A percentile compares a stretch with the other conserved stretches of the same genome.
Conservation (phyloP, 2,888 invertebrate species). For the Drosophila atripex region DNA sequence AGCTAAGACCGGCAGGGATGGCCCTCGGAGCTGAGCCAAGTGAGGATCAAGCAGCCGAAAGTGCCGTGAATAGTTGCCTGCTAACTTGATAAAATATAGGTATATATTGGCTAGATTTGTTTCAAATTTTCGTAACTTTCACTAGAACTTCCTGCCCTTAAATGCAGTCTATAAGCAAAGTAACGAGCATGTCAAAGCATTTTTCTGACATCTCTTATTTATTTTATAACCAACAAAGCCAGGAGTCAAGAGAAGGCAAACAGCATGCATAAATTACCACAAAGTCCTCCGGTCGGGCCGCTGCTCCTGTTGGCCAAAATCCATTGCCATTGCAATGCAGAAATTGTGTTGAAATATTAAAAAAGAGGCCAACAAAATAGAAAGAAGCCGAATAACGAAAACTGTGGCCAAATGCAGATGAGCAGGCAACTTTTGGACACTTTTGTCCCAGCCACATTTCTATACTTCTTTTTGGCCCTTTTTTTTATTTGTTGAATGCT, state of each 20-base stretch:
- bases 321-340: constrained; percentile 50
- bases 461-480: constrained; percentile 11
- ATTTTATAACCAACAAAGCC: constrained; percentile 68
- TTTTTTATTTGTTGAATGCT: constrained; percentile 61
- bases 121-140: not conserved
- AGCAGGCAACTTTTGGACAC: constrained; percentile 68
- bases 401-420: constrained; percentile 53
- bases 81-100: not conserved
- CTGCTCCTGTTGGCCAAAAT: constrained; percentile 6
- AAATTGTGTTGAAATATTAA: constrained; percentile 76
- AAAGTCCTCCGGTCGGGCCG: constrained; percentile 33
- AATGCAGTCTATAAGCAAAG: constrained; percentile 18
- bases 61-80: not conserved
- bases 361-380: constrained; percentile 46
- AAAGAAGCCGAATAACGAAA: constrained; percentile 32
- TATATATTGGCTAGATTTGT: not conserved
- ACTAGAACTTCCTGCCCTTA: not conserved
- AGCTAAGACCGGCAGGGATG: constrained; percentile 21
- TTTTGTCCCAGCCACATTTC: constrained; percentile 44
- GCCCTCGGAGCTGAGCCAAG: constrained; percentile 3
- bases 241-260: constrained; percentile 73
- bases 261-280: constrained; percentile 76
- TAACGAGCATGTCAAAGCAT: constrained; percentile 73
- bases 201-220: constrained; percentile 72
- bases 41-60: constrained; percentile 5